phyloP scores from a whole-genome alignment of 2,113 vertebrate species.

The Alethe diademata region DNA sequence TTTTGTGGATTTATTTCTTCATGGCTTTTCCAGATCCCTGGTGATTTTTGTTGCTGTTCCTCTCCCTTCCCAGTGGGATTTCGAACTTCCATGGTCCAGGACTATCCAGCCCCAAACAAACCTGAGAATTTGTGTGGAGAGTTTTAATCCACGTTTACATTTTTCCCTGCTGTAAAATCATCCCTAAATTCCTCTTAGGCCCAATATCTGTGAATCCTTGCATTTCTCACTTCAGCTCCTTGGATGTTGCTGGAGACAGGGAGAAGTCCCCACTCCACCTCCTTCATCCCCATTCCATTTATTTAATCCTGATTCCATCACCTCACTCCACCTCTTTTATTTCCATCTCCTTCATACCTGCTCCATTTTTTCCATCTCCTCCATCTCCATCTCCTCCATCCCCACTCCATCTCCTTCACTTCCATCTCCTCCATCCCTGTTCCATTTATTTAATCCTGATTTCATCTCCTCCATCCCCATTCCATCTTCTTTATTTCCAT shows the following conservation, averaged over 20 bases:
- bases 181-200: background rate
- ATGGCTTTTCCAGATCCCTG: background rate
- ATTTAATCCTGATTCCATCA: too few species aligned
- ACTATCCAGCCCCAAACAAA: too few species aligned
- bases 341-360: too few species aligned
- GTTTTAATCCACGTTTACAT: accelerated
- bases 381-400: background rate
- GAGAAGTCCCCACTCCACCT: too few species aligned
- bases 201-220: background rate
- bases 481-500: too few species aligned
- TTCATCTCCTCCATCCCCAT: too few species aligned
- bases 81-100: background rate
- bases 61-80: background rate
- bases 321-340: background rate
- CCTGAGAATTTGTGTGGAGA: background rate
- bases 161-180: background rate
- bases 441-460: too few species aligned
- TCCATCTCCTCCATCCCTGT: too few species aligned
- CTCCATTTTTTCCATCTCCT: too few species aligned
- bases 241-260: background rate
- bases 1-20: background rate
- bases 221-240: background rate
- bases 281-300: accelerated
- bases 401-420: too few species aligned
- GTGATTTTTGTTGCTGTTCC: background rate